Conservation (phyloP, 2,888 invertebrate genomes). For the Chalcosyrphus nemorum region DNA sequence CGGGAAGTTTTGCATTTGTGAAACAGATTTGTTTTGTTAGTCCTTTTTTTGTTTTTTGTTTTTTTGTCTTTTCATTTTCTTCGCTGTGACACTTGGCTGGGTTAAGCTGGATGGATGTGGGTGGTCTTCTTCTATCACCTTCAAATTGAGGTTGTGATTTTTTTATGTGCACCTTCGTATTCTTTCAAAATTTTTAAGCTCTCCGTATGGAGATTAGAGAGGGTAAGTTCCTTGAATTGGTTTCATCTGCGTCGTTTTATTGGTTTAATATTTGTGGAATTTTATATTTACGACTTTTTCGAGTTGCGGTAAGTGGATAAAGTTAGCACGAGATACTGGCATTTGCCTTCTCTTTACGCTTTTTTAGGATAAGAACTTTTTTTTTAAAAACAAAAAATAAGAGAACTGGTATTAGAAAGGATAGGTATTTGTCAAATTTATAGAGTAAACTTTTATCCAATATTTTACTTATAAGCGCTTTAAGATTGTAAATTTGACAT, state of each 20-base stretch:
- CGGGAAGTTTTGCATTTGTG: conserved; percentile 42
- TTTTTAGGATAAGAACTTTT: background rate
- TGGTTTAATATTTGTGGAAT: conserved; percentile 45
- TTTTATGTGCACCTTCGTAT: background rate
- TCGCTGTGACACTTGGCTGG: conserved; percentile 3
- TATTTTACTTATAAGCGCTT: background rate
- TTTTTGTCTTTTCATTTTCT: background rate
- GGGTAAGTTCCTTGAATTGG: conserved; percentile 8
- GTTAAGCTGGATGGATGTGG: background rate
- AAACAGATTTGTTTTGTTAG: conserved; percentile 37
- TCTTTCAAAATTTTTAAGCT: background rate
- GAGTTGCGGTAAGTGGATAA: conserved; percentile 13
- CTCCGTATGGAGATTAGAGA: background rate
- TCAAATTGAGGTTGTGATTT: conserved; percentile 11
- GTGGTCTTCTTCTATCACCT: conserved; percentile 16
- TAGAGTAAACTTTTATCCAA: background rate
- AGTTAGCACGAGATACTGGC: background rate
- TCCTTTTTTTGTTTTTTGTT: background rate
- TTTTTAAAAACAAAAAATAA: background rate
- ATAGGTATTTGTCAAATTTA: conserved; percentile 6
- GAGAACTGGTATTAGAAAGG: background rate
- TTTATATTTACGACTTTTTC: conserved; percentile 48
- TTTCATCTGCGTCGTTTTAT: conserved; percentile 43
- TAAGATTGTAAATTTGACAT: background rate
- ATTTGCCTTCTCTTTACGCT: background rate